Conservation (phyloP, 2,888 invertebrate species). For the Stenotaenia linearis region DNA sequence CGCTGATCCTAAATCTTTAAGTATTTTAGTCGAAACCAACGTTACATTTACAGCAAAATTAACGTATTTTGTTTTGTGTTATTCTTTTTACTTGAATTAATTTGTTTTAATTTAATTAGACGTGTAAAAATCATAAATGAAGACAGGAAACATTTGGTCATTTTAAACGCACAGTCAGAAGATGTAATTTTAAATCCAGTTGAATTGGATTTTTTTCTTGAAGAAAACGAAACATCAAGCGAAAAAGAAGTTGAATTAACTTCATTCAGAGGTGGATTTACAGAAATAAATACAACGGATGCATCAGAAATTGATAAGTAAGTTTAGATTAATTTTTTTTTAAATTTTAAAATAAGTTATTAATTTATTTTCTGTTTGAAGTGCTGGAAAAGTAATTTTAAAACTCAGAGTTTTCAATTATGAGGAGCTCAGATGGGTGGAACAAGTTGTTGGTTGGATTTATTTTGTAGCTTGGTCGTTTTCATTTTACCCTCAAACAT, state of each 20-base stretch:
- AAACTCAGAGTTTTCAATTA: neutral
- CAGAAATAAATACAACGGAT: neutral
- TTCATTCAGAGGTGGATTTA: neutral
- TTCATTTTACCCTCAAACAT: conserved; percentile 97
- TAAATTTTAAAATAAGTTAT: neutral
- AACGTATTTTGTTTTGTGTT: neutral
- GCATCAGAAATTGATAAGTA: neutral
- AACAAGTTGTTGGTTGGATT: conserved; percentile 89
- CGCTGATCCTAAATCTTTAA: neutral
- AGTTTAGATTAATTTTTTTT: neutral
- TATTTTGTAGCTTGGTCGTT: conserved; percentile 98
- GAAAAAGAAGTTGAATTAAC: neutral
- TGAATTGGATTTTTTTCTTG: neutral
- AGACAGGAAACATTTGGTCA: neutral
- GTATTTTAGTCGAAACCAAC: neutral
- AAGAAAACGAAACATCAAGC: neutral
- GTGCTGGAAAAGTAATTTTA: neutral
- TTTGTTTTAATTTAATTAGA: neutral
- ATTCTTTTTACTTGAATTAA: neutral
- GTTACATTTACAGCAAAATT: neutral
- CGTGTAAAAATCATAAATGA: neutral
- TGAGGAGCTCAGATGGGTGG: conserved; percentile 49
- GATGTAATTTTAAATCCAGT: neutral
- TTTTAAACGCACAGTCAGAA: neutral
- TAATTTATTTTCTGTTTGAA: neutral